Percentiles rank a stretch among this genome's conserved stretches.
These are phyloP conservation scores for Speoplatyrhinus poulsoni DNA, from an alignment of 2,113 vertebrate genomes.

Conservation along the genomic window DNA sequence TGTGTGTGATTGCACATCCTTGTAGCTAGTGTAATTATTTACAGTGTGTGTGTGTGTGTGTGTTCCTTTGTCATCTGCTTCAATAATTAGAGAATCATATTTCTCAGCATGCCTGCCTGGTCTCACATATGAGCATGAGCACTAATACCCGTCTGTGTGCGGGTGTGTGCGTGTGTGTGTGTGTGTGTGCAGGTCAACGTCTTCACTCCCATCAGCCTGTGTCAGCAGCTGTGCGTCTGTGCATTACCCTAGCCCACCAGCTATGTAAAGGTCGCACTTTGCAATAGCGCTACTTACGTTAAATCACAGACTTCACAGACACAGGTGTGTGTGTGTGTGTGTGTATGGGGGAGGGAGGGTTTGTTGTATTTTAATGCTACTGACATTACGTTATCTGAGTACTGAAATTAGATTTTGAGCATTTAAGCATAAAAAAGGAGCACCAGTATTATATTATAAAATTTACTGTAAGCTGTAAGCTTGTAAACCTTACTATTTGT, in stretches of 20 bases:
- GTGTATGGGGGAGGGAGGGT: not conserved
- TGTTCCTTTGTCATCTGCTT: slow-evolving; percentile 36
- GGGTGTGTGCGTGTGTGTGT: slow-evolving; percentile 14
- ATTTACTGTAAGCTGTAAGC: not conserved
- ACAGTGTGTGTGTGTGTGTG: not conserved
- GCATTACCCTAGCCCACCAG: slow-evolving; percentile 61
- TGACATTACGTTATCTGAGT: not conserved
- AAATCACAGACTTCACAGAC: slow-evolving; percentile 54
- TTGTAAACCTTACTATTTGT: no score
- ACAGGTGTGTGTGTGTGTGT: not conserved
- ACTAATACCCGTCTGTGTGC: slow-evolving; percentile 2
- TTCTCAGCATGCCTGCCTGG: slow-evolving; percentile 20
- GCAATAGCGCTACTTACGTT: slow-evolving; percentile 54
- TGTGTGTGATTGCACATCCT: not conserved
- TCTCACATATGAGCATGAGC: slow-evolving; percentile 38
- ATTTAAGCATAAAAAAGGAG: no score
- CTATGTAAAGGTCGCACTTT: slow-evolving; percentile 63
- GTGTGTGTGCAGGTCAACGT: slow-evolving; percentile 24
- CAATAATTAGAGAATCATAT: slow-evolving; percentile 47
- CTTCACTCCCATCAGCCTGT: slow-evolving; percentile 21
- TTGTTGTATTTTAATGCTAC: no score
- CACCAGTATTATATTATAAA: no score
- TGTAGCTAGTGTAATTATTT: not conserved
- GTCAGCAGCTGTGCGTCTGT: slow-evolving; percentile 42
- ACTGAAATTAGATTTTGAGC: no score